These are phyloP conservation scores for Drosophila quadrilineata DNA, from an alignment of 1,140 invertebrate species.

Conservation along the genomic window DNA sequence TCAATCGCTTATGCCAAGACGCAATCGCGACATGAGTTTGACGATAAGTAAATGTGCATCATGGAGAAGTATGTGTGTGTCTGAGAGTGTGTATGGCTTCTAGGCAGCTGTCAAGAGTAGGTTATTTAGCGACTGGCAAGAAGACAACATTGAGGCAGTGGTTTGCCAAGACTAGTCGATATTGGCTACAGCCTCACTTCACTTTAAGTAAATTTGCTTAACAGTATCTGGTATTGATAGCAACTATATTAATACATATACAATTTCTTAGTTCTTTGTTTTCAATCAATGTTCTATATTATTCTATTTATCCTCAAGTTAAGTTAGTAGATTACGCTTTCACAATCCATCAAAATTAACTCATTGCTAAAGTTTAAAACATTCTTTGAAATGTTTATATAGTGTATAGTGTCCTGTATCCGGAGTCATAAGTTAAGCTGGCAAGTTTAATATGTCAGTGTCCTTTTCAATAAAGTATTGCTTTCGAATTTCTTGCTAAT, in stretches of 20 bases:
- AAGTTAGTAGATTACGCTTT: too few relatives aligned
- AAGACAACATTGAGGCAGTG: constrained; percentile 9
- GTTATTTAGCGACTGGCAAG: constrained; percentile 26
- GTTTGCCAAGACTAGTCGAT: background rate
- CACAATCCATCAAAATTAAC: constrained; percentile 23
- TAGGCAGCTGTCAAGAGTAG: constrained; percentile 27
- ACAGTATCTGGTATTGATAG: too few relatives aligned
- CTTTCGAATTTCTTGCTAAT: constrained; percentile 43
- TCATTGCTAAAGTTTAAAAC: constrained; percentile 11
- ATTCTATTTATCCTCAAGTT: too few relatives aligned
- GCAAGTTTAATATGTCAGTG: constrained; percentile 13
- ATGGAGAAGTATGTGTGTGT: constrained; percentile 2
- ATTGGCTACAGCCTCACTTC: background rate
- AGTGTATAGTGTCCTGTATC: too few relatives aligned
- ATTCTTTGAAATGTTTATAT: constrained; percentile 4
- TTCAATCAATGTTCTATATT: too few relatives aligned
- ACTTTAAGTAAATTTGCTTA: too few relatives aligned
- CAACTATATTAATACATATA: too few relatives aligned
- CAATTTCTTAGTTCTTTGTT: too few relatives aligned
- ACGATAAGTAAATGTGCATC: constrained; percentile 28
- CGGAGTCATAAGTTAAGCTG: background rate
- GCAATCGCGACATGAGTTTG: constrained; percentile 25
- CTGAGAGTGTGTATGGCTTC: constrained; percentile 5
- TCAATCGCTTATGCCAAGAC: constrained; percentile 51
- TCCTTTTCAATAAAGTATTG: constrained; percentile 54